phyloP scores from a whole-genome alignment of 2,113 vertebrate species.

The Lepisosteus oculatus region DNA sequence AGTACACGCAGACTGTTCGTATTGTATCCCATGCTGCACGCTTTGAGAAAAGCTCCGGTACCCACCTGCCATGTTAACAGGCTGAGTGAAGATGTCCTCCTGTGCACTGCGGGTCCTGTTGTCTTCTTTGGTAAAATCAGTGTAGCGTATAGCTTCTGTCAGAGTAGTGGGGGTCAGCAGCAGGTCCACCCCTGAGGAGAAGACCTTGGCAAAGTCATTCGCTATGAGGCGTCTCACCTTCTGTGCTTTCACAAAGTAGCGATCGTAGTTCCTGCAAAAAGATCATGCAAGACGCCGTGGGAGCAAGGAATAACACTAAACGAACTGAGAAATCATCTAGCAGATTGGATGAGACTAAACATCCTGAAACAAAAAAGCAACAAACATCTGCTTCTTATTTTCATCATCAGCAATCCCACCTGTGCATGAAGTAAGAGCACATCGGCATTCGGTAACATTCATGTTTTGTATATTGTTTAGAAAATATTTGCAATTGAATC shows the following conservation, averaged over 20 bases:
- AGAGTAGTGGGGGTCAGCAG: conserved; percentile 91
- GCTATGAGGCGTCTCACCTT: conserved; percentile 87
- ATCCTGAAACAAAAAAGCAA: no score
- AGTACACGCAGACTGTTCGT: not conserved
- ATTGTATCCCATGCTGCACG: not conserved
- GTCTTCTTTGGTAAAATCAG: conserved; percentile 84
- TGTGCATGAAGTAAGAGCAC: no score
- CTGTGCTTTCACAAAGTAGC: conserved; percentile 90
- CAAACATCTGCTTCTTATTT: no score
- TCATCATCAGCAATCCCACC: no score
- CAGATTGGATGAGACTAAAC: no score
- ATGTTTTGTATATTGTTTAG: no score
- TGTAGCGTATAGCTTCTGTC: conserved; percentile 64
- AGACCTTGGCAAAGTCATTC: conserved; percentile 78
- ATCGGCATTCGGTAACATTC: no score
- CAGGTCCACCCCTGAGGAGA: conserved; percentile 78
- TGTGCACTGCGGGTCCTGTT: conserved; percentile 87
- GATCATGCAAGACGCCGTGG: no score
- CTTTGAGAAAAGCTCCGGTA: not conserved
- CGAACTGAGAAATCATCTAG: no score
- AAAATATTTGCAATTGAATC: no score
- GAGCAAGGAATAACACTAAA: no score
- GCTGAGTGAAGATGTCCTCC: conserved; percentile 89
- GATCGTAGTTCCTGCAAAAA: conserved; percentile 80
- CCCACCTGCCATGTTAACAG: conserved; percentile 90